Percentiles rank a stretch among this genome's conserved stretches.
These are phyloP conservation scores for Ammospiza maritima DNA, from an alignment of 2,797 vertebrate genomes.

Conservation along the genomic window DNA sequence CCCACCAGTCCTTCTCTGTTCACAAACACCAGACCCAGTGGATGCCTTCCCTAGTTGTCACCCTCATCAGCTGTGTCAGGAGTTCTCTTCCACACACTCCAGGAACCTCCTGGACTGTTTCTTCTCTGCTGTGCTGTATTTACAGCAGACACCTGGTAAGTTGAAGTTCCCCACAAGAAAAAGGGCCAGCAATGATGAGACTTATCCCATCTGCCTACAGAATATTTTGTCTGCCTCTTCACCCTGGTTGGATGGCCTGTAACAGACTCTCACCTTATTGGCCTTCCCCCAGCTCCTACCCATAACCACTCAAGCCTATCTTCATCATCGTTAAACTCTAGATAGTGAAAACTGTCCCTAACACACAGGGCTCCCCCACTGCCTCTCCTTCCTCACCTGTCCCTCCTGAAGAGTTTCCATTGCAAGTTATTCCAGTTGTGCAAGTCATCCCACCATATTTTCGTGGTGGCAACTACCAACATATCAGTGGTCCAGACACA, in stretches of 20 bases:
- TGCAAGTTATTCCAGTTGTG: neutral
- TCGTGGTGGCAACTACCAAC: rapidly evolving
- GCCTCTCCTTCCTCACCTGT: neutral
- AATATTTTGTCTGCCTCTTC: neutral
- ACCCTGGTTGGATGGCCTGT: neutral
- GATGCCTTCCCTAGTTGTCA: neutral
- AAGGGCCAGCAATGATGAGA: neutral
- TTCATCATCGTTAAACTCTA: neutral
- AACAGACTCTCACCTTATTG: neutral
- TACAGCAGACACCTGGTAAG: neutral
- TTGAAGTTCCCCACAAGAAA: neutral
- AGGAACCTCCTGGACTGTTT: neutral
- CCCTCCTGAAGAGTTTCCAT: neutral
- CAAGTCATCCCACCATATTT: neutral
- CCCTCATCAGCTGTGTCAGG: neutral
- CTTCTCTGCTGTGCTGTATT: too few species aligned
- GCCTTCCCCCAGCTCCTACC: neutral
- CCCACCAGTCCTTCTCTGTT: neutral
- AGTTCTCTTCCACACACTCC: neutral
- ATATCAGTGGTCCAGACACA: neutral
- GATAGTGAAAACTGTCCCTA: neutral
- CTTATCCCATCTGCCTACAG: neutral
- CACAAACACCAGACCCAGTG: neutral
- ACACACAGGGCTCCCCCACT: neutral
- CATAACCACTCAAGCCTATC: neutral